phyloP scores from a whole-genome alignment of 2,888 invertebrate species.

The Escarpia spicata region DNA sequence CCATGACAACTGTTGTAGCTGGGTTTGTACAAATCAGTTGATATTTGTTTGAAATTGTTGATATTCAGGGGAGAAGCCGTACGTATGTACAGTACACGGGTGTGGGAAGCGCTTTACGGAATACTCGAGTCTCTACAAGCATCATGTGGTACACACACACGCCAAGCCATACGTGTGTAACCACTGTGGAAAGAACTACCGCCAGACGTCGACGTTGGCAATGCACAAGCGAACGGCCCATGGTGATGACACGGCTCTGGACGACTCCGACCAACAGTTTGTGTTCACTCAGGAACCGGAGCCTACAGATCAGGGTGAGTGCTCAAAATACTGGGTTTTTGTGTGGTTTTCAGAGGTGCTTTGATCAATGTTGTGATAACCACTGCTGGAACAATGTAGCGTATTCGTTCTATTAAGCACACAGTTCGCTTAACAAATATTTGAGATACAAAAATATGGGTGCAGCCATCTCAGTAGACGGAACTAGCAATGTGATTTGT shows the following conservation, averaged over 20 bases:
- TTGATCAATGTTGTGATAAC: too few relatives aligned
- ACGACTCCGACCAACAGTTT: slow-evolving; percentile 7
- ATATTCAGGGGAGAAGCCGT: slow-evolving; percentile 72
- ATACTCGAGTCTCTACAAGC: slow-evolving; percentile 77
- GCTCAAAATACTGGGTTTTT: not conserved
- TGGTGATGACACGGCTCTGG: slow-evolving; percentile 56
- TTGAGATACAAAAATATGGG: too few relatives aligned
- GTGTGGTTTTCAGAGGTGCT: not conserved
- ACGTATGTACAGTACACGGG: slow-evolving; percentile 72
- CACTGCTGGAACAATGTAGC: not conserved
- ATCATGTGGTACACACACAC: slow-evolving; percentile 73
- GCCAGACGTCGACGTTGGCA: slow-evolving; percentile 73
- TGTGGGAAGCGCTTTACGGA: slow-evolving; percentile 77
- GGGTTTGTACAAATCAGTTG: not conserved
- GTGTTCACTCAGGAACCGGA: not conserved
- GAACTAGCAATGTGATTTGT: too few relatives aligned
- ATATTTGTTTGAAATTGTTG: slow-evolving; percentile 20
- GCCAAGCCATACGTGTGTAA: slow-evolving; percentile 72
- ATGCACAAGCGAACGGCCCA: slow-evolving; percentile 74
- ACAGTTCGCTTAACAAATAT: too few relatives aligned
- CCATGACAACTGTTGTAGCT: too few relatives aligned
- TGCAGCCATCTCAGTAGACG: too few relatives aligned
- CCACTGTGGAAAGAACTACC: slow-evolving; percentile 72
- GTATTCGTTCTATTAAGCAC: too few relatives aligned
- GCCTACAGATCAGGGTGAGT: not conserved